phyloP scores from a whole-genome alignment of 2,888 invertebrate species.

The Andrena bucephala region DNA sequence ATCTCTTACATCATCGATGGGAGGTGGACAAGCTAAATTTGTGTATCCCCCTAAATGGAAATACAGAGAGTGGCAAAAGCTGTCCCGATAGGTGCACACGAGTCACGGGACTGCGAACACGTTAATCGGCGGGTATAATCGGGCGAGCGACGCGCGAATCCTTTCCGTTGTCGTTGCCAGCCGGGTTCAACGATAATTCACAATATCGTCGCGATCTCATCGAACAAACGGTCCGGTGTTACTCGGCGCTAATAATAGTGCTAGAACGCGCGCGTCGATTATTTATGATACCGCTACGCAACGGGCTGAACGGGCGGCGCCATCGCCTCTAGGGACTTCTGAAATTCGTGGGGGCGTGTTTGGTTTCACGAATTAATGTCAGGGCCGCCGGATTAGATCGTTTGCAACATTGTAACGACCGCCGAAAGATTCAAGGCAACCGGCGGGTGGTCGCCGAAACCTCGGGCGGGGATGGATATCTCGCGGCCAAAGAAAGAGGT shows the following conservation, averaged over 20 bases:
- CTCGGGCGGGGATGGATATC: background rate
- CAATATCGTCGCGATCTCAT: constrained; percentile 28
- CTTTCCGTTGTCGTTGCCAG: background rate
- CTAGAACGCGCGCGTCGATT: constrained; percentile 39
- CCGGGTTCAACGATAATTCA: constrained; percentile 14
- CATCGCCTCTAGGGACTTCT: constrained; percentile 11
- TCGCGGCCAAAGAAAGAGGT: background rate
- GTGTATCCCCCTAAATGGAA: no score
- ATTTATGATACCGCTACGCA: constrained; percentile 46
- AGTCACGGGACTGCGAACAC: no score
- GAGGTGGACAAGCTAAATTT: no score
- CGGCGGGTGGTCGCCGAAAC: background rate
- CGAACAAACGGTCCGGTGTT: constrained; percentile 28
- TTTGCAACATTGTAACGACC: background rate
- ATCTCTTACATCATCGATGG: no score
- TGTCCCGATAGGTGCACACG: no score
- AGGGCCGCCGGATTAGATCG: constrained; percentile 26
- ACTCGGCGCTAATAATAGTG: constrained; percentile 44
- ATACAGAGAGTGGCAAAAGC: no score
- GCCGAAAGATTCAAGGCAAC: background rate
- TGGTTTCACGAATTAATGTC: constrained; percentile 26
- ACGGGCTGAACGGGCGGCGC: constrained; percentile 32
- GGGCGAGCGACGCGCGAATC: background rate
- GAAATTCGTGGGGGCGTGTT: constrained; percentile 21
- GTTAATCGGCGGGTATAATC: constrained; percentile 3